Conservation (phyloP, 2,113 vertebrate genomes). For the Tyto alba region DNA sequence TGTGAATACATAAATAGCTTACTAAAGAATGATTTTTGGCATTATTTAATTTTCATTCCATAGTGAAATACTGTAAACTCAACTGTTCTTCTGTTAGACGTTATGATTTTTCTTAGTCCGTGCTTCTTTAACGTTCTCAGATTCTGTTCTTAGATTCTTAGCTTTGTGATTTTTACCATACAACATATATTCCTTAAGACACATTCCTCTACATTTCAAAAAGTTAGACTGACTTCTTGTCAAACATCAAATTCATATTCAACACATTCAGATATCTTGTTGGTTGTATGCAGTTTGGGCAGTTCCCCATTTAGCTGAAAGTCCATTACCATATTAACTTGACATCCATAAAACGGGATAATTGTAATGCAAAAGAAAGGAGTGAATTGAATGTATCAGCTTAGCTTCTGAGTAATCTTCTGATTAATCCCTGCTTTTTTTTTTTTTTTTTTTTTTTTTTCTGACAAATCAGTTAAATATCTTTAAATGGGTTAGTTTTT, state of each 20-base stretch:
- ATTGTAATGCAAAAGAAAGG: not conserved
- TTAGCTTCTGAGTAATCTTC: not conserved
- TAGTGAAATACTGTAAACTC: not conserved
- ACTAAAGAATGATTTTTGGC: not conserved
- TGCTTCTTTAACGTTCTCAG: not conserved
- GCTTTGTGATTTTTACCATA: not conserved
- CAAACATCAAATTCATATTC: not conserved
- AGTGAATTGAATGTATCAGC: not conserved
- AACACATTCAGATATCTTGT: not conserved
- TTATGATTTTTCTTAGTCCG: not conserved
- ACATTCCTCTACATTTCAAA: not conserved
- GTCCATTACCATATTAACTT: not conserved
- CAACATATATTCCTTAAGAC: not conserved
- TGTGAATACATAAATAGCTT: not conserved
- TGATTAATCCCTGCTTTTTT: not conserved
- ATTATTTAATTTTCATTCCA: not conserved
- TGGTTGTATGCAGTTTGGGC: not conserved
- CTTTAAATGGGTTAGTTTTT: not conserved
- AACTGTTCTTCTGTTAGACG: not conserved
- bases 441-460: not conserved
- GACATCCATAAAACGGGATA: not conserved
- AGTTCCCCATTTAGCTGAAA: not conserved
- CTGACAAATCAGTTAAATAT: not conserved
- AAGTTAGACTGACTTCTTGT: not conserved
- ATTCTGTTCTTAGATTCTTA: not conserved